Base-by-base conservation (phyloP, 1,140 invertebrate species). In the Zaprionus capensis region DNA sequence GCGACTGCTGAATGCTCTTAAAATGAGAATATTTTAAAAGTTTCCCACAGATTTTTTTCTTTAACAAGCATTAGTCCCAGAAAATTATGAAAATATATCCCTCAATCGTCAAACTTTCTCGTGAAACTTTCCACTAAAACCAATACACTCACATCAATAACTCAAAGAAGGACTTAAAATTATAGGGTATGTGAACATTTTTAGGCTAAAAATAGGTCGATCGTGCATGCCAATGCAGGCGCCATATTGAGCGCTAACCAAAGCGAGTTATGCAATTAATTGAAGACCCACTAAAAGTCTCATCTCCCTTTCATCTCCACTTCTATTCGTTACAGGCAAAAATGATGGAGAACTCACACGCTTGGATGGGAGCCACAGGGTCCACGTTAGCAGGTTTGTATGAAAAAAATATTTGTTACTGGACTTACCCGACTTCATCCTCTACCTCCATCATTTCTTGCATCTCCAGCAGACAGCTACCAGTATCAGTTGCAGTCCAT, bases 401-500 rank as follows among this genome's bases (percentile, higher is more conserved):
- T 17, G 11, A n/a, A 6, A 17, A 6, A 51, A 22, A 22, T n/a
- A 58, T 26, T 76, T 46, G 53, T 7, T 22, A 9, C 9, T 55
- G 28, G 22, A 51, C 53, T 69, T 28, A 57, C 36, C 46, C 9
- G n/a, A 58, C 28, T 57, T 26, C 24, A 58, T 44, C 22, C 76
- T 94, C 84, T 84, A 82, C 17, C 14, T 15, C 38, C 15, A 41
- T 3, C 36, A 15, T 34, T 24, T 46, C 26, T 61, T 38, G 28
- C 53, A 15, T 36, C 56, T 88, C 51, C 93, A 93, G 94, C 94
- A 96, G 95, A 97, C 94, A 97, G 96, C 94, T 98, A 98, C 94
- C 97, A 98, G 93, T 98, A 98, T 93, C 97, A 98, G 93, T 93
- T 98, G 91, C 97, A 98, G 92, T 97, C 96, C 20, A 97, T 98